phyloP scores from a whole-genome alignment of 2,888 invertebrate genomes.

The Galerucella nymphaeae region DNA sequence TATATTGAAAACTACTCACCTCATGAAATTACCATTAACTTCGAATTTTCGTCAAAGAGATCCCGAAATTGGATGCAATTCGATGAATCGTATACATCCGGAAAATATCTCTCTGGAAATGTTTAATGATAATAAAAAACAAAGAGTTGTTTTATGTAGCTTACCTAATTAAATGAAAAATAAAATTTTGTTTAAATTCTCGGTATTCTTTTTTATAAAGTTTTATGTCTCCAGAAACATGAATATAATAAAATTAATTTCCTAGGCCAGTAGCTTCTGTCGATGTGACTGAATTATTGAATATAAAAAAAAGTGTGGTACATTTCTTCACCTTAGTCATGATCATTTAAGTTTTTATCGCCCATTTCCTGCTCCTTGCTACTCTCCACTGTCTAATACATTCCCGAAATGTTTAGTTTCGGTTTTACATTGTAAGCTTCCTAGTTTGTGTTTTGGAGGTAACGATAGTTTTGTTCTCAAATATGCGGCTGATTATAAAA shows the following conservation, averaged over 20 bases:
- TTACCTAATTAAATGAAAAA: not conserved
- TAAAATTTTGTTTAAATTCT: not conserved
- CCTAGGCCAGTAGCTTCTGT: not conserved
- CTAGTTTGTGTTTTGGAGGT: too few relatives aligned
- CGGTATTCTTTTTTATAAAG: not conserved
- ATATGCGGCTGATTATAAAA: too few relatives aligned
- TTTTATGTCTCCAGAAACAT: conserved; percentile 6
- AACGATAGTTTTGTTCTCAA: too few relatives aligned
- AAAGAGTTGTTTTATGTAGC: not conserved
- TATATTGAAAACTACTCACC: not conserved
- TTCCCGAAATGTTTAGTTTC: too few relatives aligned
- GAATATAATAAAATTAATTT: not conserved
- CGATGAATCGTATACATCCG: not conserved
- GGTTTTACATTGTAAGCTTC: too few relatives aligned
- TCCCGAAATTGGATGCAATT: not conserved
- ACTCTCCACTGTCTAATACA: too few relatives aligned
- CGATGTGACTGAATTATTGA: too few relatives aligned
- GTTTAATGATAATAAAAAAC: not conserved
- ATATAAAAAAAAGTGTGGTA: too few relatives aligned
- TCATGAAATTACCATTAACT: not conserved
- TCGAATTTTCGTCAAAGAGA: not conserved
- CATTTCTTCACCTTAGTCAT: too few relatives aligned
- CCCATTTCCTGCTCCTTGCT: too few relatives aligned
- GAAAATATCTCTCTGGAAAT: not conserved
- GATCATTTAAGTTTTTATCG: too few relatives aligned